Evolutionary conservation across 2,797 vertebrate genomes (phyloP).

Genomic region (Enteromius trimaculatus): DNA sequence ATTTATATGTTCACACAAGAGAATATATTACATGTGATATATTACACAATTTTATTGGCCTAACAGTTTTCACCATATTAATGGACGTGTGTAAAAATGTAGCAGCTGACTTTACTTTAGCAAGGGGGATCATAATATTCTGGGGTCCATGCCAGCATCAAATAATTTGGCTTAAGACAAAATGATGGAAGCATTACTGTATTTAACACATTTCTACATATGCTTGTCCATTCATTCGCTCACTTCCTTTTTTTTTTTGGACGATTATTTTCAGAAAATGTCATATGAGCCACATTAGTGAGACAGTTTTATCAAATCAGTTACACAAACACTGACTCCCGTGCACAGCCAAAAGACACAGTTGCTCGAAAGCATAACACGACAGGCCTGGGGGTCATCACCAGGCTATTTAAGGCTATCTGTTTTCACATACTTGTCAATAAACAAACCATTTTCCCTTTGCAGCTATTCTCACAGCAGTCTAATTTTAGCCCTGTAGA

Average conservation of each 20-base stretch:
- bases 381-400: conserved; percentile 1
- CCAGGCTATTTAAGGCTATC: conserved; percentile 12
- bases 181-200: not conserved
- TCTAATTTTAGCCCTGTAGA: conserved; percentile 53
- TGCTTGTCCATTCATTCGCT: not conserved
- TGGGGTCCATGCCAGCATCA: not conserved
- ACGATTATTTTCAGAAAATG: conserved; percentile 60
- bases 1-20: not conserved
- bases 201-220: not conserved
- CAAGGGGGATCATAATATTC: not conserved
- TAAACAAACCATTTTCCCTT: conserved; percentile 9
- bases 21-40: not conserved
- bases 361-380: not conserved
- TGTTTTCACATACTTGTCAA: conserved; percentile 26
- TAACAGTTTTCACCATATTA: no score
- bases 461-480: not conserved
- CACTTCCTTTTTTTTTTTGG: not conserved
- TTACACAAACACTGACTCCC: not conserved
- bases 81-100: not conserved
- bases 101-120: not conserved
- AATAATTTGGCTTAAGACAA: not conserved
- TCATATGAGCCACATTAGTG: conserved; percentile 35
- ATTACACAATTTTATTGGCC: not conserved
- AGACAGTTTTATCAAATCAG: conserved; percentile 30
- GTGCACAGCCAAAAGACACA: not conserved